phyloP scores from a whole-genome alignment of 2,113 vertebrate species.

The Triplophysa siluroides region DNA sequence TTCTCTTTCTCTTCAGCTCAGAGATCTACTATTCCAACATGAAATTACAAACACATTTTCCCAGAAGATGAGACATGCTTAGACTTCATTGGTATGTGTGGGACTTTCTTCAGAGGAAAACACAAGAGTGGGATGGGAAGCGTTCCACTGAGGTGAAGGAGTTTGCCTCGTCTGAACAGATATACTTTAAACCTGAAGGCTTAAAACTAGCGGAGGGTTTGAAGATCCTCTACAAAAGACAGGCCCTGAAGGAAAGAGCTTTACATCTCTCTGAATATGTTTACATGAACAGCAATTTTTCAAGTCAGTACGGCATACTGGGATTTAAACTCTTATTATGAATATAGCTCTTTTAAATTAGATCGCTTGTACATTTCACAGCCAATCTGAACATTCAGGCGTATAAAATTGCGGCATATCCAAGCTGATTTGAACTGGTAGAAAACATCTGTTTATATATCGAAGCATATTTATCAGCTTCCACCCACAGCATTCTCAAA shows the following conservation, averaged over 20 bases:
- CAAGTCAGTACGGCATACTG: not conserved
- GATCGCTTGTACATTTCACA: not conserved
- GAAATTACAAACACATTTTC: not conserved
- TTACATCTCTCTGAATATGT: constrained; percentile 17
- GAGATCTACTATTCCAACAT: not conserved
- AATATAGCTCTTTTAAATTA: not conserved
- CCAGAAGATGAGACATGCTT: constrained; percentile 17
- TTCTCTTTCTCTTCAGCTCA: constrained; percentile 3
- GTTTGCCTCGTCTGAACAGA: constrained; percentile 16
- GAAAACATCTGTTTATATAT: constrained; percentile 6
- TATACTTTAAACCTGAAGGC: constrained; percentile 26
- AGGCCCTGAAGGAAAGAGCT: constrained; percentile 16
- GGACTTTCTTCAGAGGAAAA: constrained; percentile 30
- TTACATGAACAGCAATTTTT: constrained; percentile 21
- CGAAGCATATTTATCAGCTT: constrained; percentile 19
- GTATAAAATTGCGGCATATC: too few species aligned
- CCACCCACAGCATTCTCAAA: not conserved
- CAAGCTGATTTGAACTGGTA: too few species aligned
- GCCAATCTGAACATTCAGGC: not conserved
- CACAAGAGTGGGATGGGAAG: not conserved
- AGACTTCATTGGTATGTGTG: constrained; percentile 10
- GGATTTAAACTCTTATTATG: not conserved
- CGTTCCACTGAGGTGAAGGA: constrained; percentile 25
- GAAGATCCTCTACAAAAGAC: constrained; percentile 28
- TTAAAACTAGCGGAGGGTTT: constrained; percentile 26